Percentiles rank a stretch among this genome's conserved stretches.
Conservation (phyloP, 2,113 vertebrate genomes). For the Regulus satrapa region DNA sequence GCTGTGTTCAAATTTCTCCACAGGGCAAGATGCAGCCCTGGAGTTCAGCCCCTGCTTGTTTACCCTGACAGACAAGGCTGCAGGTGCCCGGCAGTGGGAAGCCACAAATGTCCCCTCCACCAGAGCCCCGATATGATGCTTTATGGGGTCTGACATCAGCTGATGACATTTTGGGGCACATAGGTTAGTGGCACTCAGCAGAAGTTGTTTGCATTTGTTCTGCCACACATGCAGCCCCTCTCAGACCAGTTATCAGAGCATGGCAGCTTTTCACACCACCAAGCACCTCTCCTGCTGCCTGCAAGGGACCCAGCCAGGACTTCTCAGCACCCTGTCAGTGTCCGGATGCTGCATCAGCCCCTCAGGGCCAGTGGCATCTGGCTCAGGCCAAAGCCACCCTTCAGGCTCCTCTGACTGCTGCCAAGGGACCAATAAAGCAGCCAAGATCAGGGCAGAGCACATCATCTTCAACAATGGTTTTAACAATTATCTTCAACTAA, state of each 20-base stretch:
- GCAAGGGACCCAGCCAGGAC: background rate
- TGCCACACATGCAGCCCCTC: background rate
- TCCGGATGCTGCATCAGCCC: background rate
- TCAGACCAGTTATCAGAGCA: background rate
- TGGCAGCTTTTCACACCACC: background rate
- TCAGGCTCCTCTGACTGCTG: background rate
- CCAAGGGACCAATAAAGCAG: background rate
- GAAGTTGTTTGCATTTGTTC: background rate
- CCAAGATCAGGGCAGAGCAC: background rate
- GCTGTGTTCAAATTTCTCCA: background rate
- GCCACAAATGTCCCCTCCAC: background rate
- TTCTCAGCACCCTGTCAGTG: background rate
- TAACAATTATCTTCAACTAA: background rate
- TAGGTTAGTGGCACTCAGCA: background rate
- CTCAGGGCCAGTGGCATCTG: background rate
- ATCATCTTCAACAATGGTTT: background rate
- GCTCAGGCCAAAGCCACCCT: background rate
- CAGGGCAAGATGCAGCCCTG: background rate
- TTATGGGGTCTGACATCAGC: background rate
- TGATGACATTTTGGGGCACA: background rate
- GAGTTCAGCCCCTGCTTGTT: background rate
- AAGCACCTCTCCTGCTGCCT: background rate
- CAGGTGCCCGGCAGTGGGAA: background rate
- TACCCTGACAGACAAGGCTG: background rate
- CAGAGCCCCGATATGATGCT: rapidly evolving